Evolutionary conservation across 2,113 vertebrate genomes (phyloP).

Genomic region (Ameiurus melas): DNA sequence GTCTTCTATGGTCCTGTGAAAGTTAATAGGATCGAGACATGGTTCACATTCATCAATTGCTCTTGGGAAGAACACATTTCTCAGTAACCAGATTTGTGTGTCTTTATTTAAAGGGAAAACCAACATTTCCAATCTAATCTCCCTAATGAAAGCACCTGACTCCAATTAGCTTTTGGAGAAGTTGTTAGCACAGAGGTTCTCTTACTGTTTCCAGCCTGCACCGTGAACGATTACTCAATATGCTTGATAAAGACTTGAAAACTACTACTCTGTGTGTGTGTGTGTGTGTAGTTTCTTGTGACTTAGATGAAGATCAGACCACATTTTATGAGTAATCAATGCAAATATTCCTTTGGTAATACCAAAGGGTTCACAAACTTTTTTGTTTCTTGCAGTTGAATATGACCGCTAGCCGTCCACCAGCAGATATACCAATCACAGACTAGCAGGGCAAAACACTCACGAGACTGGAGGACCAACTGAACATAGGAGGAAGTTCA

Average conservation of each 20-base stretch:
- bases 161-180: background rate
- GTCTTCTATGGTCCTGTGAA: background rate
- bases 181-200: background rate
- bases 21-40: background rate
- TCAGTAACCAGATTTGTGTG: background rate
- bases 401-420: background rate
- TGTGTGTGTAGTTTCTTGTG: background rate
- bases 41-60: background rate
- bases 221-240: background rate
- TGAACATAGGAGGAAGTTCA: background rate
- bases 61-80: background rate
- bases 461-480: background rate
- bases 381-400: background rate
- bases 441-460: background rate
- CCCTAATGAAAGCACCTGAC: background rate
- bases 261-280: background rate
- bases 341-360: background rate
- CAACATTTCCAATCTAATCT: background rate
- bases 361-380: background rate
- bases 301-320: background rate
- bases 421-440: background rate
- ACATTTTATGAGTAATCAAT: background rate
- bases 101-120: background rate
- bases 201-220: background rate
- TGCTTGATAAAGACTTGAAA: background rate